Evolutionary conservation across 2,113 vertebrate genomes (phyloP).

Genomic region (Struthio camelus): DNA sequence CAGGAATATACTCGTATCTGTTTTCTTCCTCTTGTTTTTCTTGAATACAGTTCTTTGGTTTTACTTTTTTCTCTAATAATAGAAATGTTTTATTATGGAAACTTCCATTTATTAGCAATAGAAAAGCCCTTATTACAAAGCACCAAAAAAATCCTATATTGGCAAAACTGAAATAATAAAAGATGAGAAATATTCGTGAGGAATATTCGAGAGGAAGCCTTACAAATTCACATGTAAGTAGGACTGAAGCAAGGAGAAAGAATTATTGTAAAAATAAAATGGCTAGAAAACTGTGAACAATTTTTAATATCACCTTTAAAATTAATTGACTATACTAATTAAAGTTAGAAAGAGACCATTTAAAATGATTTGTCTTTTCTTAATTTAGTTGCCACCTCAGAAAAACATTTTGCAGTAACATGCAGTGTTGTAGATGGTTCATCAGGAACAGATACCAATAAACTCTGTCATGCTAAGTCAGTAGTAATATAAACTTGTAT

Average conservation of each 20-base stretch:
- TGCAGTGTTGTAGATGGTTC: background rate
- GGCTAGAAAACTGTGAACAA: background rate
- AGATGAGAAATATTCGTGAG: background rate
- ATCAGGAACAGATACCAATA: constrained; percentile 29
- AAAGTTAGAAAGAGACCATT: constrained; percentile 40
- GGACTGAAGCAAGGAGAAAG: background rate
- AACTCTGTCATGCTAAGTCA: constrained; percentile 20
- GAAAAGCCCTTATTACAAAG: background rate
- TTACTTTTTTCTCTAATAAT: background rate
- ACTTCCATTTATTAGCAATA: background rate
- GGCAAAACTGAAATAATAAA: background rate
- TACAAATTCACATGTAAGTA: background rate
- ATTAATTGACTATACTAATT: constrained; percentile 43
- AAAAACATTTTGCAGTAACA: background rate
- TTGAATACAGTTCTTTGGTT: background rate
- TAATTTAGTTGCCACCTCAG: background rate
- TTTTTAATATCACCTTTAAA: constrained; percentile 11
- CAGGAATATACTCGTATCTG: background rate
- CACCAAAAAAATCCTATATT: background rate
- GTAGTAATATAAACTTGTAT: background rate
- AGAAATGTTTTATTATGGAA: background rate
- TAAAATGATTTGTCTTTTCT: constrained; percentile 37
- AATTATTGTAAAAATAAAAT: background rate
- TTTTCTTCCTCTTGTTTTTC: background rate
- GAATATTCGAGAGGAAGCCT: background rate